Conservation (phyloP, 1,140 invertebrate species). For the Zelostemma sp. region DNA sequence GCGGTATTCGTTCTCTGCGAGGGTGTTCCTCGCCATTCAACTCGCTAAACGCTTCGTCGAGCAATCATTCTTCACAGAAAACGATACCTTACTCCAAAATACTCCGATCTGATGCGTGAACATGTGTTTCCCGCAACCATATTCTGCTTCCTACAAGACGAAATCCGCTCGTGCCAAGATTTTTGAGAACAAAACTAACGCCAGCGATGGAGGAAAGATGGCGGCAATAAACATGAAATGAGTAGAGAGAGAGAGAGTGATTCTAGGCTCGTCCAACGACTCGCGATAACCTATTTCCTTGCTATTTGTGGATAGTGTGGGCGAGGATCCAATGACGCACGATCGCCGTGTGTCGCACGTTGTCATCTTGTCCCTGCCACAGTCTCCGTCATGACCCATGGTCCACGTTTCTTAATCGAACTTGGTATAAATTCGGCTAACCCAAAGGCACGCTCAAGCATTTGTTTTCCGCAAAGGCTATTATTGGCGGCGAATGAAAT, state of each 20-base stretch:
- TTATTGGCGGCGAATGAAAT: slow-evolving; percentile 12
- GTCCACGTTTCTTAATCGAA: background rate
- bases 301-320: slow-evolving; percentile 54
- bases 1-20: background rate
- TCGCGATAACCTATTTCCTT: slow-evolving; percentile 51
- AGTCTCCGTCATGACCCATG: background rate
- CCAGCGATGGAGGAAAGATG: no score
- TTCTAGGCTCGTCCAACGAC: slow-evolving; percentile 40
- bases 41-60: background rate
- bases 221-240: slow-evolving; percentile 23
- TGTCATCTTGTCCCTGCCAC: slow-evolving; percentile 22
- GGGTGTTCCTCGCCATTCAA: background rate
- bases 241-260: slow-evolving; percentile 16
- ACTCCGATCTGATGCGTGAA: no score
- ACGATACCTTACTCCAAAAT: no score
- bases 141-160: no score
- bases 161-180: no score
- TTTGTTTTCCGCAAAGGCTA: slow-evolving; percentile 1
- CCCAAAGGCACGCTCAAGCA: background rate
- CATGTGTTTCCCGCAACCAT: no score
- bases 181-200: no score
- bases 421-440: no score
- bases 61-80: no score
- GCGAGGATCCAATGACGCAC: slow-evolving; percentile 38
- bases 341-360: slow-evolving; percentile 16